Evolutionary conservation across 37 sponge, comb jelly and placozoan genomes (phyloP), one percentile per base, ranked within the genome.

Genomic region (Spongia lamella): DNA sequence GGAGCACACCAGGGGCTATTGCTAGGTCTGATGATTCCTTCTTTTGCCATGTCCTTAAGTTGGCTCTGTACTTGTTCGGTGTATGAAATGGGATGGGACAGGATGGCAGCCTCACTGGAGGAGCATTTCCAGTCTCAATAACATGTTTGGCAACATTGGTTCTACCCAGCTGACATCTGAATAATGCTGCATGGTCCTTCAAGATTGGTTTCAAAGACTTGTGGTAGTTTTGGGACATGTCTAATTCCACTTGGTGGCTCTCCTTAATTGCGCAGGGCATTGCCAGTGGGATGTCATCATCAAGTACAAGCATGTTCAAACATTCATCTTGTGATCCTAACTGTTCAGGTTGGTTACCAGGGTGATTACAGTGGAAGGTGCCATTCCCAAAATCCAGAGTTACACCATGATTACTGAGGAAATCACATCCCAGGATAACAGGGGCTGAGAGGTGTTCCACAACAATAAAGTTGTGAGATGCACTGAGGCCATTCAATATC

Each of bases 91-190:
- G 68, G 1, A 66, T 66, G 16, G 68, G 38, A 38, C 38, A 40
- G 38, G 68, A 38, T 3, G 43, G 68, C 36, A 66, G 22, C 40
- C n/a, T 66, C 38, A 66, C 43, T 37, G 68, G 68, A 1, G 38
- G 36, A 30, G 68, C 68, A 19, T 66, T 40, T 2, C 43, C 68
- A 37, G 38, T 66, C 22, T 66, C 68, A 14, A 66, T 66, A 22
- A 66, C 68, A 66, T 66, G 68, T 36, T 34, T 38, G n/a, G 43
- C 38, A 35, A 66, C 22, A 9, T 66, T 2, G 0, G 68, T 66
- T 4, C 38, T 37, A 2, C 68, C 68, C 36, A 66, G 19, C 38
- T 66, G 68, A 6, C 24, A 38, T 11, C 24, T 66, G 4, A 66
- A 66, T 1, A 66, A 15, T 5, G 1, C 24, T 38, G 32, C 24